Base-by-base conservation (phyloP, 2,113 vertebrate genomes). In the Microtus ochrogaster region DNA sequence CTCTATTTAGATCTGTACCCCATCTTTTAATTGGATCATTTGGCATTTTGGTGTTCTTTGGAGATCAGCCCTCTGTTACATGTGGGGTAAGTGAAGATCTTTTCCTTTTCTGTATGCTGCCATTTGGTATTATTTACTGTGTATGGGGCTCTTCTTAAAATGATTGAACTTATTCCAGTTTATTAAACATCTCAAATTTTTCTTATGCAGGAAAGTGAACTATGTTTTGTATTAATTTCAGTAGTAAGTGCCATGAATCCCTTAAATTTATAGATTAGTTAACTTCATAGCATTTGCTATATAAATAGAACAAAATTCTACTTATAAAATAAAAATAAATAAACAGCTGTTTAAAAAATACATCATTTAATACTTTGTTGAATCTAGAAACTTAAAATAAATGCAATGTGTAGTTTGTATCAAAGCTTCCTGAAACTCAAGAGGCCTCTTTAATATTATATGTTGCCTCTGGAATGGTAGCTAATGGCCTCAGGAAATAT, bases 361-460 rank as follows among this genome's bases (percentile, higher is more conserved):
- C 90, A 77, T 92, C 33, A 90, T 81, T 92, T 94, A 96, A 73
- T 77, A 79, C 55, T 92, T 92, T 90, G 65, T 85, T 91, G 68
- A 96, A 93, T 58, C 8, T n/a, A 90, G 85, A 92, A 96, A 90
- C 26, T 92, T 88, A 94, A 90, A 92, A 70, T 81, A 96, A 93
- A 81, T 72, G 70, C 30, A 93, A 83, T 90, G 74, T 78, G 63
- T 47, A 61, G 7, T 36, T 61, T 90, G 76, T 28, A 78, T 66
- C 76, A 94, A 96, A 95, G 85, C 90, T 93, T 93, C 19, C 81
- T 93, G 24, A 95, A 97, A 94, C 82, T 72, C 61, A 89, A 47
- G 30, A 89, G 33, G 21, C 63, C 82, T 82, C 84, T 83, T 81
- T 94, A 96, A 91, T 92, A 96, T 94, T 94, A 92, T 65, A 89